These are phyloP conservation scores for Otocyon megalotis DNA, from an alignment of 2,113 vertebrate genomes.

Conservation along the genomic window DNA sequence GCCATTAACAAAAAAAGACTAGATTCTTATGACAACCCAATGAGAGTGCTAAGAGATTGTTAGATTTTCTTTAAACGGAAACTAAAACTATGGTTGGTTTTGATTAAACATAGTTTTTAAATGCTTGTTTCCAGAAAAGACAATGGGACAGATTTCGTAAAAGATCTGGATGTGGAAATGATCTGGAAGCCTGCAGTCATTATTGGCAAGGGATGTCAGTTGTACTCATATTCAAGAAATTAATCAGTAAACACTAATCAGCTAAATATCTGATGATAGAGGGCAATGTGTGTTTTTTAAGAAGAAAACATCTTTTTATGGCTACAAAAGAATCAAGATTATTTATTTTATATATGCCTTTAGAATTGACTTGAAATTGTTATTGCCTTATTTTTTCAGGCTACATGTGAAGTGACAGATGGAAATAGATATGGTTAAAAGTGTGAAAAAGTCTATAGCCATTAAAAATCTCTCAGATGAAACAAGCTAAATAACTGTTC, in stretches of 20 bases:
- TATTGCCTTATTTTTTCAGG: neutral
- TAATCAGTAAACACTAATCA: neutral
- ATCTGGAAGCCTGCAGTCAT: neutral
- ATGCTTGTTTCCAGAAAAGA: neutral
- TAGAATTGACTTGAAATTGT: neutral
- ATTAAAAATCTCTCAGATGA: neutral
- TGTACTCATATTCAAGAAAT: neutral
- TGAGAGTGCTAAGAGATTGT: neutral
- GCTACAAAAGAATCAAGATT: neutral
- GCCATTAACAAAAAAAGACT: neutral
- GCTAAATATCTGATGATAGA: neutral
- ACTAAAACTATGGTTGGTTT: conserved; percentile 4
- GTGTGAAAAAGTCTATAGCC: neutral
- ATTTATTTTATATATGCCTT: neutral
- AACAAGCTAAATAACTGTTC: neutral
- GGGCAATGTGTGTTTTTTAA: neutral
- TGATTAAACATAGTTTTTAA: conserved; percentile 4
- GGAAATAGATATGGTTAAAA: neutral
- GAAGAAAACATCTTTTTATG: neutral
- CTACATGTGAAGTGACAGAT: neutral
- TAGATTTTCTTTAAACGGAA: conserved; percentile 20
- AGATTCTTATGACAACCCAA: neutral
- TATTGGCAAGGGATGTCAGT: neutral
- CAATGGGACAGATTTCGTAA: neutral
- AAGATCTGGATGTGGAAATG: neutral